Evolutionary conservation across 2,797 vertebrate species (phyloP).

Genomic region (Chelon labrosus): DNA sequence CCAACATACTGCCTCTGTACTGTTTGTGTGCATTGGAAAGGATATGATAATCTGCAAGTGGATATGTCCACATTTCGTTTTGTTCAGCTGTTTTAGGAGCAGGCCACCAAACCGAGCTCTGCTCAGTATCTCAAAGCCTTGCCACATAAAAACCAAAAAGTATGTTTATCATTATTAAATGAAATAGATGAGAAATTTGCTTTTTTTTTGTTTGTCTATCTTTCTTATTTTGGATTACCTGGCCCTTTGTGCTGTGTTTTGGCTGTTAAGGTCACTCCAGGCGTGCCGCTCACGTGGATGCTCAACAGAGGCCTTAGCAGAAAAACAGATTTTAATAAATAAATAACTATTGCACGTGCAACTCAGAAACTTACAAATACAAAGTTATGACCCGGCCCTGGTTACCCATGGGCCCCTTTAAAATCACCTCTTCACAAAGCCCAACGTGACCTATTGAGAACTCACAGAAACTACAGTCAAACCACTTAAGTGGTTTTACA

Average conservation of each 20-base stretch:
- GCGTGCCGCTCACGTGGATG: background rate
- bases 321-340: background rate
- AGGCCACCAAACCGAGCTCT: background rate
- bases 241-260: background rate
- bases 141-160: background rate
- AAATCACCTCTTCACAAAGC: constrained; percentile 22
- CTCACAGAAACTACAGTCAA: constrained; percentile 21
- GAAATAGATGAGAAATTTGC: background rate
- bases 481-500: constrained; percentile 22
- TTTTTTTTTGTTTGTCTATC: background rate
- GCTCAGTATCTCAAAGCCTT: background rate
- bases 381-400: constrained; percentile 1
- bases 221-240: background rate
- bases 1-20: too few relatives aligned
- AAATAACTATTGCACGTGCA: background rate
- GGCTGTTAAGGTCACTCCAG: background rate
- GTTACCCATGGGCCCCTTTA: constrained; percentile 2
- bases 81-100: background rate
- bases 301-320: too few relatives aligned
- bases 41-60: too few relatives aligned
- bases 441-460: background rate
- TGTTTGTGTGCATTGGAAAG: too few relatives aligned
- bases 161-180: background rate
- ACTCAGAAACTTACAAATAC: background rate
- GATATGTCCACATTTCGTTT: background rate